Percentiles rank a stretch among this genome's conserved stretches.
phyloP scores from a whole-genome alignment of 2,797 vertebrate genomes.

The Liasis olivaceus region DNA sequence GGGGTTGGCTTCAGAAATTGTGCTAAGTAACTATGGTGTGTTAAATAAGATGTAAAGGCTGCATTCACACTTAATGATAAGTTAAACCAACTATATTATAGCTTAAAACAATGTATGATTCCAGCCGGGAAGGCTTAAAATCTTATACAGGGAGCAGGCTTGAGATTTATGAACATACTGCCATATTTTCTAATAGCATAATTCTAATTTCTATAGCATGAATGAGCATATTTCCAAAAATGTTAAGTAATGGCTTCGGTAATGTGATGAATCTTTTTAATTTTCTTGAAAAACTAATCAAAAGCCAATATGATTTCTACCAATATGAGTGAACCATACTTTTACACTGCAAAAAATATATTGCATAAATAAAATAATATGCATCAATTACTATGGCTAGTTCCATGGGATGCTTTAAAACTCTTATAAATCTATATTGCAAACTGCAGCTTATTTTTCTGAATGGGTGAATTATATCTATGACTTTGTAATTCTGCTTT shows the following conservation, averaged over 20 bases:
- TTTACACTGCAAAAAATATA: not conserved
- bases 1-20: not conserved
- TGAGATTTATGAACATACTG: not conserved
- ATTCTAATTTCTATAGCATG: not conserved
- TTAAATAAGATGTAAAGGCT: not conserved
- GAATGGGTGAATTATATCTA: conserved; percentile 56
- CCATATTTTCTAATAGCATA: not conserved
- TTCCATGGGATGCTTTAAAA: conserved; percentile 42
- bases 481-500: conserved; percentile 54
- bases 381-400: conserved; percentile 46
- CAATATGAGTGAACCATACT: not conserved
- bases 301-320: not conserved
- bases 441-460: conserved; percentile 54
- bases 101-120: not conserved
- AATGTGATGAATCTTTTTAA: not conserved
- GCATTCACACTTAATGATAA: not conserved
- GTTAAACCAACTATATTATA: not conserved
- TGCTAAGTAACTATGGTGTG: not conserved
- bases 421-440: conserved; percentile 41
- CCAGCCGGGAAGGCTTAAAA: not conserved
- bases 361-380: conserved; percentile 19
- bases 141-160: not conserved
- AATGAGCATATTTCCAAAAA: not conserved
- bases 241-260: not conserved
- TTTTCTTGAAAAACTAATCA: not conserved